These are phyloP conservation scores for Brachypodius melanocephalos DNA, from an alignment of 2,113 vertebrate species.

Conservation along the genomic window DNA sequence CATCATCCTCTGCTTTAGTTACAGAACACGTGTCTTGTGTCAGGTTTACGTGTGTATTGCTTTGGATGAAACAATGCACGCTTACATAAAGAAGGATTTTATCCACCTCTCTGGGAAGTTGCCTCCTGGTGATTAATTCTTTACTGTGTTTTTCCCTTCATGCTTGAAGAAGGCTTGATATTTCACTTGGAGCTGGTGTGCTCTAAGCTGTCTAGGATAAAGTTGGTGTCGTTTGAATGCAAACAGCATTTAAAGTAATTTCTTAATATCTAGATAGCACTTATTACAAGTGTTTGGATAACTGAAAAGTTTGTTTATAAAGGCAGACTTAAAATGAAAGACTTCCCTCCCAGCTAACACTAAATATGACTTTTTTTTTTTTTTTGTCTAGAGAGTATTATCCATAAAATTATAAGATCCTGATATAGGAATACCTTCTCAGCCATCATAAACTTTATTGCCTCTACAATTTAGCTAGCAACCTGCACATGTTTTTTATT, in stretches of 20 bases:
- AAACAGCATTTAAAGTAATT: neutral
- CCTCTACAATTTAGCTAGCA: neutral
- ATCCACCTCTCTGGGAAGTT: neutral
- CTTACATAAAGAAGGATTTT: neutral
- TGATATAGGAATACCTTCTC: neutral
- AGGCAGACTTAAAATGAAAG: neutral
- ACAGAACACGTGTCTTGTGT: neutral
- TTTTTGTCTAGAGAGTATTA: neutral
- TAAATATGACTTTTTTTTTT: neutral
- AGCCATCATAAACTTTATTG: neutral
- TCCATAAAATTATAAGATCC: neutral
- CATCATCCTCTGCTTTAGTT: neutral
- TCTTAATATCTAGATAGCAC: neutral
- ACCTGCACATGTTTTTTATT: neutral
- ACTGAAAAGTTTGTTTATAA: neutral
- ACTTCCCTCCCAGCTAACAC: neutral
- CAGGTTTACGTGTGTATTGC: neutral
- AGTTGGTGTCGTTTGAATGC: neutral
- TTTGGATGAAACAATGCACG: neutral
- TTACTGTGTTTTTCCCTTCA: neutral
- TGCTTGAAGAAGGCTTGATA: neutral
- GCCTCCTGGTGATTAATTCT: neutral
- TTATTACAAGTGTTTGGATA: neutral
- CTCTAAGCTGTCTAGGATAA: neutral
- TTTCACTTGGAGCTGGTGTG: neutral